These are phyloP conservation scores for Trogon melanurus DNA, from an alignment of 2,113 vertebrate species.

Conservation along the genomic window DNA sequence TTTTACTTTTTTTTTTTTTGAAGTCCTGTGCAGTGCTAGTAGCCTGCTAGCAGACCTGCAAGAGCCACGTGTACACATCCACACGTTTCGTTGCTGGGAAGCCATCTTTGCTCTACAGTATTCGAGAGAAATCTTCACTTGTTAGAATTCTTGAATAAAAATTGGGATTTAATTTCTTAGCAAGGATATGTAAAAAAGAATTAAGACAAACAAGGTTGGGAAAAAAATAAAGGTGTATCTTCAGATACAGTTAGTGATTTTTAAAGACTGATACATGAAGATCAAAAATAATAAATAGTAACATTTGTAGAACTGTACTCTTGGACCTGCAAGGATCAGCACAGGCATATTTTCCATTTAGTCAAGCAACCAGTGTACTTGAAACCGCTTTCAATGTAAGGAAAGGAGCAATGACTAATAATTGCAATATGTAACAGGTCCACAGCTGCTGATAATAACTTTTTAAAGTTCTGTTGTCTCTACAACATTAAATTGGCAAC, in stretches of 20 bases:
- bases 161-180: not conserved
- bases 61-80: not conserved
- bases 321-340: not conserved
- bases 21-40: not conserved
- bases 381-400: not conserved
- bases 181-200: not conserved
- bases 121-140: not conserved
- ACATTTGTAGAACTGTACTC: not conserved
- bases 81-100: fast-evolving
- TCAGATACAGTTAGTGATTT: not conserved
- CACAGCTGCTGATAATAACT: not conserved
- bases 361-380: not conserved
- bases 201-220: not conserved
- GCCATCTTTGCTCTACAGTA: not conserved
- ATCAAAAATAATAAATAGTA: not conserved
- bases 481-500: not conserved
- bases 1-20: not conserved
- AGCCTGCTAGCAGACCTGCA: not conserved
- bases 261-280: not conserved
- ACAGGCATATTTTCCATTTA: not conserved
- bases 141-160: not conserved
- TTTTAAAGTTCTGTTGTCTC: not conserved
- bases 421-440: not conserved
- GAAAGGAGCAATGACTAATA: not conserved
- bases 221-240: not conserved